Conservation (phyloP, 2,888 invertebrate genomes). For the Corbicula japonica region DNA sequence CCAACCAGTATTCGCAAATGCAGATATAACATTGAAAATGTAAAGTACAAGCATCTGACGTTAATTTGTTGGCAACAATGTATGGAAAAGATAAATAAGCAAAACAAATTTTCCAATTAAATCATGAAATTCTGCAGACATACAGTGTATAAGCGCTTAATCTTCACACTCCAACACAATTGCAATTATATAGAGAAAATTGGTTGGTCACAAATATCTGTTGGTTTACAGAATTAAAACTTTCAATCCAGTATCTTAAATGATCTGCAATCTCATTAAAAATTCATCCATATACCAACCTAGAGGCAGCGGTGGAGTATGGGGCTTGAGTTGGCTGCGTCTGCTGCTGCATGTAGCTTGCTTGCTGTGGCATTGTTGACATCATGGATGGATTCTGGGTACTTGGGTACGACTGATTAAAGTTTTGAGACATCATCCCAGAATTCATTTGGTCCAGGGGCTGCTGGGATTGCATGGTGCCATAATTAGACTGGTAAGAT, state of each 20-base stretch:
- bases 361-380: constrained; percentile 69
- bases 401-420: constrained; percentile 77
- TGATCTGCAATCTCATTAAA: background rate
- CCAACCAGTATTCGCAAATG: too few species aligned
- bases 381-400: constrained; percentile 75
- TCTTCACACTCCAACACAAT: background rate
- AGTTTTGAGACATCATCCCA: constrained; percentile 78
- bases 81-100: too few species aligned
- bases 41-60: too few species aligned
- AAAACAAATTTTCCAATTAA: background rate
- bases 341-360: constrained; percentile 78
- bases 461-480: constrained; percentile 73
- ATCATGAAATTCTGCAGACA: background rate
- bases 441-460: constrained; percentile 75
- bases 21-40: too few species aligned
- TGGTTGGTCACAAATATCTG: background rate
- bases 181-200: background rate
- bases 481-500: constrained; percentile 67
- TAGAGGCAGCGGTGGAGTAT: constrained; percentile 69
- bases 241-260: background rate
- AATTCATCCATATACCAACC: constrained; percentile 57
- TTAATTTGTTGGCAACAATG: too few species aligned
- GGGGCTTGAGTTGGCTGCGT: constrained; percentile 71
- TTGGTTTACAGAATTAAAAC: background rate
- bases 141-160: background rate